phyloP scores from a whole-genome alignment of 2,888 invertebrate genomes.

The Drosophila setosimentum region DNA sequence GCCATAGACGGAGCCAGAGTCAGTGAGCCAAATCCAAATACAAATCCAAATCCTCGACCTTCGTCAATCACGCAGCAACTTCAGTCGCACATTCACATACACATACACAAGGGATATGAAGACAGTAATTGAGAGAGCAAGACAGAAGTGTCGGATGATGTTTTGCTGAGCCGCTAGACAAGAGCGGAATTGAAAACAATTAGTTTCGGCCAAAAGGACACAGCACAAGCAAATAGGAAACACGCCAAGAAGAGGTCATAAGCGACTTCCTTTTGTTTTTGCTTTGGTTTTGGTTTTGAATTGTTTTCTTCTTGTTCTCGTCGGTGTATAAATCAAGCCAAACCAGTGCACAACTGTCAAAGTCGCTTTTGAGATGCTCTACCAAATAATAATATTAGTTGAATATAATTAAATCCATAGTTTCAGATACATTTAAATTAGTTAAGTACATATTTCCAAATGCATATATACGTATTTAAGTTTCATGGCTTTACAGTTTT shows the following conservation, averaged over 20 bases:
- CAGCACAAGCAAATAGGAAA: constrained; percentile 13
- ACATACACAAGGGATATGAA: not conserved
- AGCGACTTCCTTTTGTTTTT: constrained; percentile 62
- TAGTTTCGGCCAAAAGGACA: constrained; percentile 45
- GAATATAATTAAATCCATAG: not conserved
- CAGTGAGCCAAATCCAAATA: constrained; percentile 1
- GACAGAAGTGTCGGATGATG: constrained; percentile 63
- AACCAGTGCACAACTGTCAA: not conserved
- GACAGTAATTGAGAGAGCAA: constrained; percentile 6
- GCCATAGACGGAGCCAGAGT: constrained; percentile 27
- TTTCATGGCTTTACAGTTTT: no score
- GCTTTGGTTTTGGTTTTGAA: constrained; percentile 1
- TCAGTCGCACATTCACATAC: constrained; percentile 1
- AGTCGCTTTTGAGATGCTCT: constrained; percentile 42
- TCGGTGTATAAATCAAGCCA: constrained; percentile 13
- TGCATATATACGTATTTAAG: not conserved
- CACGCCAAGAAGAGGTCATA: constrained; percentile 44
- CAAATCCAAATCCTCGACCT: constrained; percentile 48
- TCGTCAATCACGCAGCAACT: constrained; percentile 67
- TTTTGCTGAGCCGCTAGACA: constrained; percentile 59
- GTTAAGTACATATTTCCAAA: not conserved
- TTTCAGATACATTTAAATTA: not conserved
- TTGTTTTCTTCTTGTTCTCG: not conserved
- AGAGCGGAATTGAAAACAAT: constrained; percentile 61
- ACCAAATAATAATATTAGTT: not conserved